Evolutionary conservation across 92 coral and sea anemone genomes (phyloP).

Genomic region (Hydrozoanthus gracilis): DNA sequence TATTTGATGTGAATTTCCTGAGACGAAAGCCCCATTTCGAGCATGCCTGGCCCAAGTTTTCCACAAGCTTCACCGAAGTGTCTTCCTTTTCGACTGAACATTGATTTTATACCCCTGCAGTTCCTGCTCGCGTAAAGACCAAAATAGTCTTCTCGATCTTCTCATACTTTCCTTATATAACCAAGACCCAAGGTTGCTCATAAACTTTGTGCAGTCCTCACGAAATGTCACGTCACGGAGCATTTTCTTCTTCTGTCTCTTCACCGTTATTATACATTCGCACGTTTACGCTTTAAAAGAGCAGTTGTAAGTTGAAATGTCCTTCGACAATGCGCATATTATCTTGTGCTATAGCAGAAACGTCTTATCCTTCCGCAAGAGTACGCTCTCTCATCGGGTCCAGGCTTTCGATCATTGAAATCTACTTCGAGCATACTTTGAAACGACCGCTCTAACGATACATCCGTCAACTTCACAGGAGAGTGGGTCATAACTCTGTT

Average conservation of each 20-base stretch:
- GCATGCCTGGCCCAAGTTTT: conserved; percentile 49
- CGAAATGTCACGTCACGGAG: conserved; percentile 43
- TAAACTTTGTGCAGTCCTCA: conserved; percentile 49
- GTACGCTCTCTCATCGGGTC: conserved; percentile 45
- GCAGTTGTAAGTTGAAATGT: conserved; percentile 60
- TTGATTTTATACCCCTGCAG: conserved; percentile 1
- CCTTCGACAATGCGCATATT: conserved; percentile 46
- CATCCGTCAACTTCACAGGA: conserved; percentile 42
- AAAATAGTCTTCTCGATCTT: neutral
- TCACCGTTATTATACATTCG: conserved; percentile 11
- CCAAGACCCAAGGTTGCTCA: too few species aligned
- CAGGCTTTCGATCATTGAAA: conserved; percentile 52
- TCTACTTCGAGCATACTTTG: conserved; percentile 50
- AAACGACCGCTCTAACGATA: conserved; percentile 29
- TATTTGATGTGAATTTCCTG: conserved; percentile 53
- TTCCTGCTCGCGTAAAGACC: neutral
- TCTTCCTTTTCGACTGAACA: neutral
- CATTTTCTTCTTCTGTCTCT: conserved; percentile 44
- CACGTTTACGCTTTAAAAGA: conserved; percentile 42
- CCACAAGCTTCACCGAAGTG: neutral
- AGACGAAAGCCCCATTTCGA: conserved; percentile 53
- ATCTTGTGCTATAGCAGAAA: conserved; percentile 42
- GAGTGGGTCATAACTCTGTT: conserved; percentile 38
- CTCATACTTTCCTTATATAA: conserved; percentile 47
- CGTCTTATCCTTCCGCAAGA: conserved; percentile 60